Evolutionary conservation across 1,140 invertebrate genomes (phyloP).

Genomic region (Holcopasites calliopsidis): DNA sequence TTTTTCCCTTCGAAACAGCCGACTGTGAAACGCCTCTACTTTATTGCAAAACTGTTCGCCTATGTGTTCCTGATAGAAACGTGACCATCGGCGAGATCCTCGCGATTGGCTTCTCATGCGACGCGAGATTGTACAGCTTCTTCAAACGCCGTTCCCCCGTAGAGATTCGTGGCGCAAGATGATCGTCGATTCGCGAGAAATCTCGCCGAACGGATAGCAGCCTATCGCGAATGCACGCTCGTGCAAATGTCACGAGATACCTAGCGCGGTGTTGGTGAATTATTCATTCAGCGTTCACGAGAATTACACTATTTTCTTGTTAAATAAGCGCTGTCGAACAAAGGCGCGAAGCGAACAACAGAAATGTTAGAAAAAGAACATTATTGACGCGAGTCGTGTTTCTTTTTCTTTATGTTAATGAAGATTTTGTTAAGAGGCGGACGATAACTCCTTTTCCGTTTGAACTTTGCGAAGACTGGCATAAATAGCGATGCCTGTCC

Average conservation of each 20-base stretch:
- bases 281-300: slow-evolving; percentile 12
- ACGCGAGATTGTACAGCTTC: slow-evolving; percentile 13
- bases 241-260: slow-evolving; percentile 52
- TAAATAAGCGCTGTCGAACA: not conserved
- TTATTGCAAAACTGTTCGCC: slow-evolving; percentile 27
- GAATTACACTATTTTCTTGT: not conserved
- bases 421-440: too few species aligned
- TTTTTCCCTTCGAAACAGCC: not conserved
- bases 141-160: not conserved
- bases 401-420: too few species aligned
- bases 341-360: not conserved
- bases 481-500: too few species aligned
- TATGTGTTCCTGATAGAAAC: slow-evolving; percentile 34
- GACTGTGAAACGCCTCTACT: not conserved
- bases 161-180: slow-evolving; percentile 40
- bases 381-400: not conserved
- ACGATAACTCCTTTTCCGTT: too few species aligned
- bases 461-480: too few species aligned
- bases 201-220: not conserved
- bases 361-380: too few species aligned
- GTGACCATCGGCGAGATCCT: slow-evolving; percentile 43
- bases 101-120: slow-evolving; percentile 26
- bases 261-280: not conserved
- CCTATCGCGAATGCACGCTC: slow-evolving; percentile 5
- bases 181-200: slow-evolving; percentile 24